Base-by-base conservation (phyloP, 2,888 invertebrate species). In the Hemithea aestivaria region DNA sequence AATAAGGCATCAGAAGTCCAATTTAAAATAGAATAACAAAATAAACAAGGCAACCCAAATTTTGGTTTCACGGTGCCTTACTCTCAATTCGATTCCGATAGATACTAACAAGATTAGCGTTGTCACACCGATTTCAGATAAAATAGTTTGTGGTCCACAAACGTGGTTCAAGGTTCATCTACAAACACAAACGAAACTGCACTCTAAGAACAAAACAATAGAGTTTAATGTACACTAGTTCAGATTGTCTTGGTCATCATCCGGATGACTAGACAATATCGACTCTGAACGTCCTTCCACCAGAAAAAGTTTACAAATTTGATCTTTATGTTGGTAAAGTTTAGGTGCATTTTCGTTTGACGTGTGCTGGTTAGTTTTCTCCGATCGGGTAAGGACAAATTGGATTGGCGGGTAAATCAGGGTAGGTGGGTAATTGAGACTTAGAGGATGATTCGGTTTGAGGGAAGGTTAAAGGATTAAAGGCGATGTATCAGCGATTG, bases 111-210 rank as follows among this genome's bases (percentile, higher is more conserved):
- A 83, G 85, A 87, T 85, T 85, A 87, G 67, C 64, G 77, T 72
- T 80, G 87, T 85, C 85, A 75, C 81, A 78, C 76, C 78, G 81
- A 81, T 67, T 82, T 81, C 78, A 82, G 83, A 83, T 83, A 83
- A 84, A 85, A 84, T 83, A 84, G 83, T 84, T 84, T 83, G 83
- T 82, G 84, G 84, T 68, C 83, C 81, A 84, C 85, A 85, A 84
- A 83, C 84, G 84, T 74, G 79, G 79, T 74, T 68, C 74, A 68
- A 66, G 64, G 61, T 69, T 63, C 59, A 48, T 59, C 60, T 52
- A 53, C 63, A 57, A 52, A 56, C 12, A 11, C 46, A 58, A 40
- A 34, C 50, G 12, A 71, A 68, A 70, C 44, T 35, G 30, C 21
- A 60, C 66, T 52, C 40, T 71, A 62, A 29, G 5, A 10, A n/a